These are phyloP conservation scores for Rhodeus uyekii DNA, from an alignment of 2,797 vertebrate genomes.

Conservation along the genomic window DNA sequence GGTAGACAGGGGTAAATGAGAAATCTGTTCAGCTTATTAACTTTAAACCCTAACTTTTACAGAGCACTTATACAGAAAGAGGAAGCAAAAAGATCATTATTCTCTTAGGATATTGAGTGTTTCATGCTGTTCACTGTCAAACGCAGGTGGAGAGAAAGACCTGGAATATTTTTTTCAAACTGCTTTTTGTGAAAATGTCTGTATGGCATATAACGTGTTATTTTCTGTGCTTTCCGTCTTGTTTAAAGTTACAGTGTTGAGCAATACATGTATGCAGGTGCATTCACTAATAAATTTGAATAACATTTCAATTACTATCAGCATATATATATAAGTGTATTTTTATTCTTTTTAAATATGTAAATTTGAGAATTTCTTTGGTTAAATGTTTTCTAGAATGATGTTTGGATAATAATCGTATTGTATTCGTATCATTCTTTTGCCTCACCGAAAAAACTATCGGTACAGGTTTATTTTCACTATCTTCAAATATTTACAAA, in stretches of 20 bases:
- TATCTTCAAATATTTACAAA: not conserved
- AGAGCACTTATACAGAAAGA: slow-evolving; percentile 5
- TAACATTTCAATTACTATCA: not conserved
- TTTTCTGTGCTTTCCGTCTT: not conserved
- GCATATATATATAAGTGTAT: not conserved
- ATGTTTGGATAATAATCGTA: not conserved
- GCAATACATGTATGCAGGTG: not conserved
- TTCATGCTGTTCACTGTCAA: not conserved
- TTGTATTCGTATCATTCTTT: no score
- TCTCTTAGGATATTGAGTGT: slow-evolving; percentile 12
- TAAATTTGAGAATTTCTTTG: not conserved
- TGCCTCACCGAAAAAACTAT: not conserved
- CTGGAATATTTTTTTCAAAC: not conserved
- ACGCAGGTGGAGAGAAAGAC: not conserved
- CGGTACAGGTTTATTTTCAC: not conserved
- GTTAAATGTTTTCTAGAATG: not conserved
- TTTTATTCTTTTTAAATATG: not conserved
- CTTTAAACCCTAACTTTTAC: slow-evolving; percentile 49
- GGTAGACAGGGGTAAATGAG: slow-evolving; percentile 39
- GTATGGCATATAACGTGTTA: not conserved
- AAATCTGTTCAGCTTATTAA: slow-evolving; percentile 46
- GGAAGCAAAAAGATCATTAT: slow-evolving; percentile 14
- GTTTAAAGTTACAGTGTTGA: not conserved
- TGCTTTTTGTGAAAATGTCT: not conserved
- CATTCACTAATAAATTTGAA: not conserved